Conservation (phyloP, 2,113 vertebrate species). For the Brachyhypopomus occidentalis region DNA sequence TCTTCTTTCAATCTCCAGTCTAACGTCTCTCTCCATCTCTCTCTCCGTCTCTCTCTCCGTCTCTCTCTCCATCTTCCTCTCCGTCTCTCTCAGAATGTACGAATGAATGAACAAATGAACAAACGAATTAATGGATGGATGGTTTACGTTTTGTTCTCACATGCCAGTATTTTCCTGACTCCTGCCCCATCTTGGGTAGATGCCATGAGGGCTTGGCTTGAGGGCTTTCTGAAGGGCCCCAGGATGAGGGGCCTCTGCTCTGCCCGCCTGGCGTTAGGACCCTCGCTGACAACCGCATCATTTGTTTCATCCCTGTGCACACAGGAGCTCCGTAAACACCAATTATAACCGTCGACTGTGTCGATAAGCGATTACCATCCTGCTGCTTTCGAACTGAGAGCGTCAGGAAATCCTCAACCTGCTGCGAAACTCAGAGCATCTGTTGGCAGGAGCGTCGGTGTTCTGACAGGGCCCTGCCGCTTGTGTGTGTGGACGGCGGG, state of each 20-base stretch:
- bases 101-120: too few species aligned
- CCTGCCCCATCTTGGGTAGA: too few species aligned
- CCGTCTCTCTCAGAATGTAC: not conserved
- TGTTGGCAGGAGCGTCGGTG: not conserved
- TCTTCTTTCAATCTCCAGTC: slow-evolving; percentile 43
- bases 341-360: not conserved
- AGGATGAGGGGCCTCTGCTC: not conserved
- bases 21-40: not conserved
- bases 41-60: slow-evolving; percentile 20
- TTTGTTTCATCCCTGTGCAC: not conserved
- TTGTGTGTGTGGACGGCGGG: too few species aligned
- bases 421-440: not conserved
- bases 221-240: too few species aligned
- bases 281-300: not conserved
- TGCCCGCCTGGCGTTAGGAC: not conserved
- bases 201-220: too few species aligned
- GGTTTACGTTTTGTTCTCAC: too few species aligned
- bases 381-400: not conserved
- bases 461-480: too few species aligned
- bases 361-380: not conserved
- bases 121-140: too few species aligned
- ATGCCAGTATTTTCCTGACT: too few species aligned
- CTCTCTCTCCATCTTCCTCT: slow-evolving; percentile 28
- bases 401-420: not conserved
- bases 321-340: not conserved